Evolutionary conservation across 2,888 invertebrate species (phyloP).

Genomic region (Tricholauxania praeusta): DNA sequence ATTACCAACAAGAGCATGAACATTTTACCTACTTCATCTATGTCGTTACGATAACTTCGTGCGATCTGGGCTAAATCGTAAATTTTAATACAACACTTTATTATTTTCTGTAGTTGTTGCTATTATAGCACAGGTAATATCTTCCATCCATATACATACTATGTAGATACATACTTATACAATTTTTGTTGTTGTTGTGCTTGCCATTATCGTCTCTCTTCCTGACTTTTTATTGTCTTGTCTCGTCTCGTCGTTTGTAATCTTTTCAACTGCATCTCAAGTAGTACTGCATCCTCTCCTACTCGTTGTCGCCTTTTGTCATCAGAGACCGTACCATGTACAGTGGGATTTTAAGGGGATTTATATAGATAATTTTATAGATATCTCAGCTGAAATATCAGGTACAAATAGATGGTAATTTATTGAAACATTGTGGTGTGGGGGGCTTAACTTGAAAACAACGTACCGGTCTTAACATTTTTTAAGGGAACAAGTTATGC

Average conservation of each 20-base stretch:
- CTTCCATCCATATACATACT: conserved; percentile 26
- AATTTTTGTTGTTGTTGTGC: conserved; percentile 39
- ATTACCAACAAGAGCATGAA: not conserved
- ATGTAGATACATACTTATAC: conserved; percentile 18
- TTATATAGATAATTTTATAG: not conserved
- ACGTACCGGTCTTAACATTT: too few species aligned
- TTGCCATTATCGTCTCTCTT: conserved; percentile 1
- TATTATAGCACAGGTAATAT: conserved; percentile 26
- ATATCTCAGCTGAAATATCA: too few species aligned
- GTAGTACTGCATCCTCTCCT: not conserved
- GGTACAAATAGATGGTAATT: too few species aligned
- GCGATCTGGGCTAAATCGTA: conserved; percentile 63
- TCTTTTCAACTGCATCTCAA: conserved; percentile 34
- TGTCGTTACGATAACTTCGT: conserved; percentile 22
- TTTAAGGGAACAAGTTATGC: too few species aligned
- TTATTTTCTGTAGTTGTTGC: conserved; percentile 40
- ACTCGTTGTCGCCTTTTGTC: not conserved
- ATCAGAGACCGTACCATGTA: not conserved
- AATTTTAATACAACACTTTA: conserved; percentile 47
- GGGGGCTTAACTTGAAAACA: too few species aligned
- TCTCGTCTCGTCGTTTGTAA: conserved; percentile 11
- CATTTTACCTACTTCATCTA: not conserved
- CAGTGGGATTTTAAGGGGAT: not conserved
- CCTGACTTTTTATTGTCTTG: conserved; percentile 14
- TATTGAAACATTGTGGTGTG: too few species aligned